phyloP scores from a whole-genome alignment of 1,140 invertebrate genomes.

The Melanaphis sacchari region DNA sequence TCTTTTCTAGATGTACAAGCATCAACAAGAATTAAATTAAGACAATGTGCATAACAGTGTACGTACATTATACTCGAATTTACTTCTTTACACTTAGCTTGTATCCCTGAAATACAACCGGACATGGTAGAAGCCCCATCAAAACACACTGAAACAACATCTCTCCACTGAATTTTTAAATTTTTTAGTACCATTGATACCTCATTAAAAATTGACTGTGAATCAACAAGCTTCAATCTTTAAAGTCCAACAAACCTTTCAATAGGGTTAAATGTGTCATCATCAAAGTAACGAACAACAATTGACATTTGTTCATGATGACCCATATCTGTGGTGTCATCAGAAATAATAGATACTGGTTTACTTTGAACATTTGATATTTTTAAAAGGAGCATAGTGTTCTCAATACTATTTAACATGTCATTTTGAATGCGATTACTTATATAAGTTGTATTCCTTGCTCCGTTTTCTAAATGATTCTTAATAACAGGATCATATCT shows the following conservation, averaged over 20 bases:
- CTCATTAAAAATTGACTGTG: constrained; percentile 4
- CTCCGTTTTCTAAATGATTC: no score
- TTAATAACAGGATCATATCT: no score
- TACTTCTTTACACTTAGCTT: constrained; percentile 15
- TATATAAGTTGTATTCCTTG: no score
- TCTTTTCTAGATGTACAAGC: constrained; percentile 6
- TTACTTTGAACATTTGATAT: no score
- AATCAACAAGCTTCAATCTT: neutral
- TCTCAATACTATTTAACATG: no score
- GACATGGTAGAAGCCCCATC: constrained; percentile 56
- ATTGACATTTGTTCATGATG: neutral
- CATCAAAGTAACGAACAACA: neutral
- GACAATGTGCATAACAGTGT: neutral
- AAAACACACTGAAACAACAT: constrained; percentile 29
- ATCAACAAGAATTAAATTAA: constrained; percentile 31
- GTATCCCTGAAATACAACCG: constrained; percentile 36
- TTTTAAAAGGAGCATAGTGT: no score
- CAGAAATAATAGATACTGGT: neutral
- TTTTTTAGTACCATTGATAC: neutral
- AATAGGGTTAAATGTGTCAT: neutral
- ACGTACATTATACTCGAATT: constrained; percentile 26
- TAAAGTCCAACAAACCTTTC: neutral
- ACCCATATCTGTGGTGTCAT: neutral
- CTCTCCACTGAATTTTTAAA: neutral
- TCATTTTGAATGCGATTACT: no score